Conservation (phyloP, 2,113 vertebrate genomes). For the Microcebus jonahi region DNA sequence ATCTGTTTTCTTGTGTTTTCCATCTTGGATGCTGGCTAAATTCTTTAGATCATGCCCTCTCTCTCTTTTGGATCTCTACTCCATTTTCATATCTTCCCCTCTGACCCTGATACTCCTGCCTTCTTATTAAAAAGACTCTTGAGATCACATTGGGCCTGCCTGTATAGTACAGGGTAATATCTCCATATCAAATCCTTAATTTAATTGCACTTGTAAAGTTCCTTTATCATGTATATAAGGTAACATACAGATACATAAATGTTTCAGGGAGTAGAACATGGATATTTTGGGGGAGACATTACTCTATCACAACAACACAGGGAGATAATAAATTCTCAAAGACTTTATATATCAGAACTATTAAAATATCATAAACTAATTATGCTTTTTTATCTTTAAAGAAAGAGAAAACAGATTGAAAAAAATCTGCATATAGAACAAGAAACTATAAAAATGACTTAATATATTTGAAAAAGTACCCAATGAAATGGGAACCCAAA, state of each 20-base stretch:
- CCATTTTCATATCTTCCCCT: not conserved
- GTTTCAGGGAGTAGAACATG: not conserved
- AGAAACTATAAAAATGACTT: not conserved
- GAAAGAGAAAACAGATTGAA: not conserved
- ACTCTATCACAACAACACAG: not conserved
- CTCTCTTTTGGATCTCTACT: not conserved
- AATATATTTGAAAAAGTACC: not conserved
- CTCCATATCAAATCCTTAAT: not conserved
- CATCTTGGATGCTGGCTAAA: fast-evolving
- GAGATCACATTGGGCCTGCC: not conserved
- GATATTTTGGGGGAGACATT: not conserved
- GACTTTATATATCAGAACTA: not conserved
- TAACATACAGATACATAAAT: not conserved
- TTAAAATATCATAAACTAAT: not conserved
- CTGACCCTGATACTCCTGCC: not conserved
- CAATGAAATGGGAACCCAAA: not conserved
- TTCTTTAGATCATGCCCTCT: fast-evolving
- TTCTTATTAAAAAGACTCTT: not conserved
- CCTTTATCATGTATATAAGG: not conserved
- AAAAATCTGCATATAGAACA: not conserved
- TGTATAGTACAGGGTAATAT: not conserved
- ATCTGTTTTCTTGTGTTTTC: not conserved
- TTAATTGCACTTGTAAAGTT: not conserved
- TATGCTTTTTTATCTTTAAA: not conserved
- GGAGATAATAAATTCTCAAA: not conserved